Evolutionary conservation across 2,888 invertebrate species (phyloP).

Genomic region (Limnephilus rhombicus): DNA sequence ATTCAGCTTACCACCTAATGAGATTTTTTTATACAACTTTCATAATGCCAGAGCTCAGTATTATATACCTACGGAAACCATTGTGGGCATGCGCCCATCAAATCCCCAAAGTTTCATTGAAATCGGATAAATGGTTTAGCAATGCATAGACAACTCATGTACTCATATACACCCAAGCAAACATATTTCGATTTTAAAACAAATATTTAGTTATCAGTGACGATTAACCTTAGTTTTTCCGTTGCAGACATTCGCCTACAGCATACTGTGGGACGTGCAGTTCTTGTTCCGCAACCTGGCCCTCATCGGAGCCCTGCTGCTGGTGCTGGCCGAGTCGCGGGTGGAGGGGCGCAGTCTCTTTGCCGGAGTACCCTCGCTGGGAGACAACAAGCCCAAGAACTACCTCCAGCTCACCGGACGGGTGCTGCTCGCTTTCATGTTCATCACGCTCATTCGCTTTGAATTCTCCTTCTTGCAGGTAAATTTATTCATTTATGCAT

Average conservation of each 20-base stretch:
- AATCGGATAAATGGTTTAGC: too few relatives aligned
- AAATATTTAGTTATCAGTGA: neutral
- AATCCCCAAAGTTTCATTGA: too few relatives aligned
- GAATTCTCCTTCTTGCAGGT: constrained; percentile 94
- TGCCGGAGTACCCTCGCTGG: constrained; percentile 94
- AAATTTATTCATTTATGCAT: constrained; percentile 66
- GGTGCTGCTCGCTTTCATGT: constrained; percentile 98
- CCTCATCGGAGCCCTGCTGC: constrained; percentile 95
- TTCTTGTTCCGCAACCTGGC: constrained; percentile 98
- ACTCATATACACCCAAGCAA: too few relatives aligned
- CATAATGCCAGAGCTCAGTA: too few relatives aligned
- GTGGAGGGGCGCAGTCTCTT: constrained; percentile 96
- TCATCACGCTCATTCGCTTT: constrained; percentile 95
- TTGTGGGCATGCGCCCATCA: too few relatives aligned
- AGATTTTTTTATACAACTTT: too few relatives aligned
- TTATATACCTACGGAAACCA: too few relatives aligned
- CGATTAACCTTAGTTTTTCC: neutral
- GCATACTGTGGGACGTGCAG: constrained; percentile 98
- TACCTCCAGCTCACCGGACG: constrained; percentile 97
- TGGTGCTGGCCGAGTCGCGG: constrained; percentile 97
- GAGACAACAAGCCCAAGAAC: constrained; percentile 97
- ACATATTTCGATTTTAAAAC: too few relatives aligned
- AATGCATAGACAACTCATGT: too few relatives aligned
- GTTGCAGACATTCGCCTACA: constrained; percentile 92
- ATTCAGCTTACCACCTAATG: too few relatives aligned